Evolutionary conservation across 2,888 invertebrate species (phyloP).

Genomic region (Sisyra terminalis): DNA sequence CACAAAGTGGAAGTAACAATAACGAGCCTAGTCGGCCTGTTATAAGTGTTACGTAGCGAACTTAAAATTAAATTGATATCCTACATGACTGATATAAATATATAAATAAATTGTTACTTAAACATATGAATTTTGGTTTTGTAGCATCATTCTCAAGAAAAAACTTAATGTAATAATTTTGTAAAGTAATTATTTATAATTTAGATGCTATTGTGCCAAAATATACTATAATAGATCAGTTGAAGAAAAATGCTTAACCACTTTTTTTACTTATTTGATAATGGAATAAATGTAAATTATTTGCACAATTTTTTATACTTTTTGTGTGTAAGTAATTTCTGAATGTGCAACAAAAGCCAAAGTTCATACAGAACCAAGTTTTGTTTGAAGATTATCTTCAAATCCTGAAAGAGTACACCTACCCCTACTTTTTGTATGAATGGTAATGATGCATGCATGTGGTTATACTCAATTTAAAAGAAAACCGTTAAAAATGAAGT

Average conservation of each 20-base stretch:
- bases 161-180: no score
- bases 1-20: conserved; percentile 18
- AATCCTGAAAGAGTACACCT: background rate
- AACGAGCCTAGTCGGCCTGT: conserved; percentile 26
- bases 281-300: no score
- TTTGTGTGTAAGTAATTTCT: background rate
- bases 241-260: no score
- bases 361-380: background rate
- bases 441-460: background rate
- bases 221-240: no score
- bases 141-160: no score
- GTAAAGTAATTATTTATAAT: no score
- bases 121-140: background rate
- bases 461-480: background rate
- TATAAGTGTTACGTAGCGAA: conserved; percentile 29
- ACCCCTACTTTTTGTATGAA: background rate
- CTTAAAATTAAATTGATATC: conserved; percentile 1
- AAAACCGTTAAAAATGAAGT: background rate
- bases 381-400: background rate
- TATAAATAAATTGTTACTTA: conserved; percentile 2
- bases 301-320: no score
- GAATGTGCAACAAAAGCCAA: background rate
- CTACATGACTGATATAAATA: conserved; percentile 3
- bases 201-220: no score
- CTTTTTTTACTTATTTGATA: no score